Base-by-base conservation (phyloP, 1,140 invertebrate species). In the Octopus sinensis region DNA sequence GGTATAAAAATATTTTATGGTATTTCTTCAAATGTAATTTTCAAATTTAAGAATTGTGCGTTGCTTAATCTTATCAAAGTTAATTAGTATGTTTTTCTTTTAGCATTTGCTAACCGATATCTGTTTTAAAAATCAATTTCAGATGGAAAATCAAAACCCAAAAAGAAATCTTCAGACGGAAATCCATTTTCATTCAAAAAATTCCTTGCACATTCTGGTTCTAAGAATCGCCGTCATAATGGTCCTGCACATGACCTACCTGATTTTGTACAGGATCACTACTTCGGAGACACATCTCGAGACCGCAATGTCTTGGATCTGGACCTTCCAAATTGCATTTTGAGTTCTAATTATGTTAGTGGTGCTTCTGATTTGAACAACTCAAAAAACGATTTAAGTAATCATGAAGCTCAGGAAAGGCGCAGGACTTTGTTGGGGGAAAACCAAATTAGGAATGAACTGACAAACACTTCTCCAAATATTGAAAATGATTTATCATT, bases 121-220 rank as follows among this genome's bases (percentile, higher is more conserved):
- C 30, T 43, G 71, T 71, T 51, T 73, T 30, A 13, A 80, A 80
- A 75, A n/a, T 76, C 6, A 51, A 7, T 79, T 82, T 79, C 82
- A 82, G 81, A 79, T 54, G 54, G 75, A 10, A 30, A 78, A 51
- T 53, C 78, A 73, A 82, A 73, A 82, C 73, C 81, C 9, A 88
- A 86, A 56, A 88, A 86, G 79, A 86, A 87, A 62, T 81, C 77
- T 78, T 81, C 82, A 71, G 85, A 87, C 78, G 88, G 85, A 73
- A 89, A 89, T 78, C 89, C 89, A 75, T 90, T 90, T 84, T 89
- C 88, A 10, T 90, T 90, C 79, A 90, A 89, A 82, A 88, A 87
- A 78, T 90, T 90, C 82, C 79, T 90, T 23, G 54, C 82, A 51
- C 51, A 73, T 23, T 53, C 53, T 13, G 54, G 54, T 53, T 52